Evolutionary conservation across 2,797 vertebrate species (phyloP).

Genomic region (Pagetopsis macropterus): DNA sequence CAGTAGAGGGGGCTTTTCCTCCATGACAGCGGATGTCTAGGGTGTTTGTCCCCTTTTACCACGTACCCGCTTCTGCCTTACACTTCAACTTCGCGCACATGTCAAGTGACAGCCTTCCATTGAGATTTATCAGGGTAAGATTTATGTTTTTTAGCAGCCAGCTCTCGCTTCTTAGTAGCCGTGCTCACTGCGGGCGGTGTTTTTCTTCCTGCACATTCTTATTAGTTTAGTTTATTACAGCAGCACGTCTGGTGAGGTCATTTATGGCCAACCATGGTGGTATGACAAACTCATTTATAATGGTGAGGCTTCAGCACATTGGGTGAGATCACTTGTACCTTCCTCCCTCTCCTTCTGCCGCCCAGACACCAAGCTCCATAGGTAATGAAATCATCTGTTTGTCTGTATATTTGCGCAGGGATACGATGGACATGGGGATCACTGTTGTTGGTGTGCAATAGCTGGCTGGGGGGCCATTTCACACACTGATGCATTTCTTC

Average conservation of each 20-base stretch:
- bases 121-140: slow-evolving; percentile 87
- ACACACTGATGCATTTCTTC: slow-evolving; percentile 68
- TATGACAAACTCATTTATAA: slow-evolving; percentile 89
- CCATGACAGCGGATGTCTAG: slow-evolving; percentile 82
- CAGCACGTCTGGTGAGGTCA: slow-evolving; percentile 91
- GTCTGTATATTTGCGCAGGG: slow-evolving; percentile 83
- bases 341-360: slow-evolving; percentile 33
- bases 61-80: slow-evolving; percentile 46
- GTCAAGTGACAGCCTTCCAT: slow-evolving; percentile 82
- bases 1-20: slow-evolving; percentile 86
- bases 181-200: slow-evolving; percentile 81
- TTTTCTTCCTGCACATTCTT: slow-evolving; percentile 88
- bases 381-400: slow-evolving; percentile 91
- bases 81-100: slow-evolving; percentile 73
- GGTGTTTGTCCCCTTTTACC: slow-evolving; percentile 72
- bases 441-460: slow-evolving; percentile 80
- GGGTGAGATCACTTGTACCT: slow-evolving; percentile 83
- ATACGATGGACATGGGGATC: slow-evolving; percentile 84
- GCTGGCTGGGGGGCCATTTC: slow-evolving; percentile 78
- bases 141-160: slow-evolving; percentile 85
- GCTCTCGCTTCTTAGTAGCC: slow-evolving; percentile 78
- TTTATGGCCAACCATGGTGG: slow-evolving; percentile 88
- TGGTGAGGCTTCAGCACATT: slow-evolving; percentile 83
- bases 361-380: slow-evolving; percentile 70
- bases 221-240: slow-evolving; percentile 91